Conservation (phyloP, 2,797 vertebrate genomes). For the Sebastes cheni region DNA sequence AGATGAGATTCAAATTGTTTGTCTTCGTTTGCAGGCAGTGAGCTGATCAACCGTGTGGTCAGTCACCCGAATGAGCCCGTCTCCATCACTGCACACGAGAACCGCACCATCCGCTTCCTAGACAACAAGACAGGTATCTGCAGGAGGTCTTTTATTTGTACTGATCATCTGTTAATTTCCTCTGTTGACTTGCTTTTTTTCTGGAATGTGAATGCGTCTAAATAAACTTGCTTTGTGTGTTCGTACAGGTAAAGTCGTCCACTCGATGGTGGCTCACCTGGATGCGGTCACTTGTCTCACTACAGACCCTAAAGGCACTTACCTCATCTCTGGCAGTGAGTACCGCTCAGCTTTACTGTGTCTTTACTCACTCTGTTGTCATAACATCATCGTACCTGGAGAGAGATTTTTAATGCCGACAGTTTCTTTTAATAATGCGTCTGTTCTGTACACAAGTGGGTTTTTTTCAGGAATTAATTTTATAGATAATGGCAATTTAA, state of each 20-base stretch:
- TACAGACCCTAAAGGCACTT: slow-evolving; percentile 91
- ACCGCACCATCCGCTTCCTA: slow-evolving; percentile 91
- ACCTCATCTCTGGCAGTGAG: slow-evolving; percentile 94
- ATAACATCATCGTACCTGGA: background rate
- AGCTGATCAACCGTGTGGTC: slow-evolving; percentile 90
- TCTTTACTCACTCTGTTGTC: background rate
- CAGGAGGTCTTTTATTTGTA: background rate
- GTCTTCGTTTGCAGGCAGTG: slow-evolving; percentile 77
- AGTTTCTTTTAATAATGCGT: background rate
- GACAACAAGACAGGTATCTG: slow-evolving; percentile 90
- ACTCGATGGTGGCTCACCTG: slow-evolving; percentile 93
- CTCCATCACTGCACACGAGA: slow-evolving; percentile 91
- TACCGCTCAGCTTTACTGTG: slow-evolving; percentile 20
- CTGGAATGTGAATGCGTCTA: background rate
- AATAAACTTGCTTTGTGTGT: background rate
- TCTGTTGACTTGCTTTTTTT: background rate
- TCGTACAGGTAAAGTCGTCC: slow-evolving; percentile 86
- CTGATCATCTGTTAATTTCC: background rate
- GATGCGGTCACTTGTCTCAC: slow-evolving; percentile 93
- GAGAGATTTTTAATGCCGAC: background rate
- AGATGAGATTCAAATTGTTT: background rate
- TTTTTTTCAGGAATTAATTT: background rate
- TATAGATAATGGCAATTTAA: background rate
- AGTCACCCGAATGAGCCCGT: slow-evolving; percentile 88
- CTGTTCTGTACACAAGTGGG: background rate